Percentiles rank a stretch among this genome's conserved stretches.
Evolutionary conservation across 2,888 invertebrate genomes (phyloP).

Genomic region (Drosophila neutralis): DNA sequence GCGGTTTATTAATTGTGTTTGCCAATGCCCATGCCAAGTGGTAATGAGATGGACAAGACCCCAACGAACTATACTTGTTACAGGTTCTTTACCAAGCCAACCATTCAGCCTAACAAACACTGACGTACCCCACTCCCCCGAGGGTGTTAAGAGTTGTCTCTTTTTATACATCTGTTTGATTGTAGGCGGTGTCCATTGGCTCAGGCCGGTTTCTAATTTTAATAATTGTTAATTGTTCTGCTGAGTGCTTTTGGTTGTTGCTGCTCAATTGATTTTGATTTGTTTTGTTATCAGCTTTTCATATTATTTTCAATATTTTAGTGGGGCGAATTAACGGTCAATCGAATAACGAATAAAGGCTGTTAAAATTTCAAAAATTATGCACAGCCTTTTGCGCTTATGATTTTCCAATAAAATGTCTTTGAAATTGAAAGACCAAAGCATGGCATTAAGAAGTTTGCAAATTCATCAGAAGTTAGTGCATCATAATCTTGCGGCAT

Average conservation of each 20-base stretch:
- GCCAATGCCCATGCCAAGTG: slow-evolving; percentile 59
- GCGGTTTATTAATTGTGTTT: slow-evolving; percentile 77
- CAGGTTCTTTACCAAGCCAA: slow-evolving; percentile 58
- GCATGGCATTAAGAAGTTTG: background rate
- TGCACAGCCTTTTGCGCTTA: background rate
- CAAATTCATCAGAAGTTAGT: background rate
- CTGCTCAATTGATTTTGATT: slow-evolving; percentile 27
- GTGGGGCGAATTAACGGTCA: no score
- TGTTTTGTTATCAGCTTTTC: no score
- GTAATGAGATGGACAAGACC: slow-evolving; percentile 66
- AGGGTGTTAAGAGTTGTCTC: slow-evolving; percentile 31
- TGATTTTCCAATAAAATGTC: background rate
- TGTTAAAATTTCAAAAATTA: background rate
- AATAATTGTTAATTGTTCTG: slow-evolving; percentile 71
- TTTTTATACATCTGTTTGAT: slow-evolving; percentile 3
- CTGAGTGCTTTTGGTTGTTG: slow-evolving; percentile 56
- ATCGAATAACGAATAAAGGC: no score
- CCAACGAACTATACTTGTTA: slow-evolving; percentile 58
- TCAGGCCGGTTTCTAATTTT: slow-evolving; percentile 65
- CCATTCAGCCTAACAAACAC: slow-evolving; percentile 49
- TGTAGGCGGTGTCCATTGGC: slow-evolving; percentile 55
- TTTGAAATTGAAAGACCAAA: background rate
- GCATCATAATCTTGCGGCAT: slow-evolving; percentile 3
- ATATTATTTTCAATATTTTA: no score
- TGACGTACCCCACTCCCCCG: slow-evolving; percentile 23